Evolutionary conservation across 2,113 vertebrate species (phyloP), one percentile per base, ranked within the genome.

Genomic region (Puffinus mauretanicus): DNA sequence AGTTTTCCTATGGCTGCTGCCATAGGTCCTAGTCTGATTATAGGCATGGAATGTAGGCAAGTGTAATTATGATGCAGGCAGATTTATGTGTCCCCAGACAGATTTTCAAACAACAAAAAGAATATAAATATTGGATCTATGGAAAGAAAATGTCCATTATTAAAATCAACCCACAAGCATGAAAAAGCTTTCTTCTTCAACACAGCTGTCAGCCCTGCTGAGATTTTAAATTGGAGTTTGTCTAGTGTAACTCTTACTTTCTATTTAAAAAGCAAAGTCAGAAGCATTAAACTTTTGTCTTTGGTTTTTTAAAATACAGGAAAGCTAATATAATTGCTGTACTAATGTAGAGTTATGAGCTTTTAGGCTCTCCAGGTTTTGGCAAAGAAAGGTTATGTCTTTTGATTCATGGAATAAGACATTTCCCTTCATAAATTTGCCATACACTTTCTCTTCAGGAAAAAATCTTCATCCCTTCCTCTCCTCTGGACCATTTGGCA

Each of bases 221-320:
- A 70, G 83, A 90, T 91, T 96, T 95, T 95, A 93, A 94, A 96
- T 86, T 95, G 85, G 40, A 86, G 67, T 97, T 95, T 84, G 51
- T 82, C 81, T 88, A 91, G 38, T 88, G 91, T 86, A 95, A 72
- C 52, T 83, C 64, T 94, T 40, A 77, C 57, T 93, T 96, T 91
- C 65, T 90, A 84, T 88, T 94, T 86, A 77, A 94, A 95, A 94
- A 94, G 60, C 54, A 83, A 88, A 94, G 40, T 78, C 66, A 90
- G 58, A 70, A 91, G 24, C 46, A 79, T 69, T 96, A 65, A 92
- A 90, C 30, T 89, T 94, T 95, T 88, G 36, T 52, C 55, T 80
- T 16, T 0, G 46, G 12, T 90, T 94, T 94, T 96, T 94, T 57
- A 93, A 87, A 90, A 81, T 47, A 75, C 24, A 80, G 84, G n/a